Conservation (phyloP, 2,113 vertebrate genomes). For the Brachyistius frenatus region DNA sequence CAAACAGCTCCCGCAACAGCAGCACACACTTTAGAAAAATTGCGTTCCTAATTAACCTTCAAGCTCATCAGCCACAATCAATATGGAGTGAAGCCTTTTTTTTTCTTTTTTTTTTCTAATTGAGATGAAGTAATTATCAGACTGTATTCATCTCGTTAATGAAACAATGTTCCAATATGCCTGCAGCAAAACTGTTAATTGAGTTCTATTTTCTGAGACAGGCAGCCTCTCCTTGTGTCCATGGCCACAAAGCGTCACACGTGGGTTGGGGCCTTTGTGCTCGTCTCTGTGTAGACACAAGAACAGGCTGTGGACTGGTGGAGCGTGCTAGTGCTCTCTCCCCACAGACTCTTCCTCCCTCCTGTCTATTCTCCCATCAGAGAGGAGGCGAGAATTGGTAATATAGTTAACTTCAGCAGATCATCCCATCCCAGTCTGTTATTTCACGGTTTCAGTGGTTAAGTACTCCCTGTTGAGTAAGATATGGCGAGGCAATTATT, state of each 20-base stretch:
- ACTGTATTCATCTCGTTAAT: constrained; percentile 84
- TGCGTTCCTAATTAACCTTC: constrained; percentile 85
- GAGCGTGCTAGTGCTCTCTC: constrained; percentile 54
- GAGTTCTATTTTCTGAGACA: constrained; percentile 81
- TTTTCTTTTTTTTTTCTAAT: constrained; percentile 72
- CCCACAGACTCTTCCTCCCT: constrained; percentile 38
- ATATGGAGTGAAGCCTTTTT: constrained; percentile 71
- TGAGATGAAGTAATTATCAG: constrained; percentile 86
- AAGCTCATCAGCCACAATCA: constrained; percentile 85
- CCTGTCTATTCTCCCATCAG: constrained; percentile 54
- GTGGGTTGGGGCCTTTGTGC: constrained; percentile 69
- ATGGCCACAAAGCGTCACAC: constrained; percentile 67
- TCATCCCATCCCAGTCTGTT: constrained; percentile 67
- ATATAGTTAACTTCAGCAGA: constrained; percentile 69
- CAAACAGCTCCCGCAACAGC: constrained; percentile 33
- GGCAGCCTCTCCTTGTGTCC: constrained; percentile 75
- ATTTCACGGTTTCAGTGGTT: constrained; percentile 72
- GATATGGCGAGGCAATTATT: constrained; percentile 70
- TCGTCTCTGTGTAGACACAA: constrained; percentile 57
- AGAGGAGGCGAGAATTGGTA: constrained; percentile 40
- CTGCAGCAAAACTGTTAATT: constrained; percentile 83
- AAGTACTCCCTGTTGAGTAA: constrained; percentile 74
- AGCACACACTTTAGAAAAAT: constrained; percentile 64
- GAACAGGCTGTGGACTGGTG: constrained; percentile 70
- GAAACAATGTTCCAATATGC: constrained; percentile 83